Percentiles rank a stretch among this genome's conserved stretches.
Evolutionary conservation across 1,140 invertebrate species (phyloP).

Genomic region (Nomia melanderi): DNA sequence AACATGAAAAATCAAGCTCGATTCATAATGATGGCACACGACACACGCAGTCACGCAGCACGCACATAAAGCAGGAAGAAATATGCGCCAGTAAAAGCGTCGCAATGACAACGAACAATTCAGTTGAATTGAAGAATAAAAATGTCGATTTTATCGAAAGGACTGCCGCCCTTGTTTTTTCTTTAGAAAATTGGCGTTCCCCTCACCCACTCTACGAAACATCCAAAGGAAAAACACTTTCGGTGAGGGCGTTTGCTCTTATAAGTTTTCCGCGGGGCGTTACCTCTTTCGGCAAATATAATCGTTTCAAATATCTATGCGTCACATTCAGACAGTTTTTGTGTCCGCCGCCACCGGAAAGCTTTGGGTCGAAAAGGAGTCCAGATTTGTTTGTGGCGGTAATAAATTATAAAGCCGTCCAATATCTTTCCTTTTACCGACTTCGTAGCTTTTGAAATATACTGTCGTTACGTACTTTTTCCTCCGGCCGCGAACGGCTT

Average conservation of each 20-base stretch:
- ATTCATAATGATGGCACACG: too few species aligned
- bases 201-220: not conserved
- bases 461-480: slow-evolving; percentile 30
- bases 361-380: not conserved
- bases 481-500: not conserved
- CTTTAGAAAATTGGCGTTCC: not conserved
- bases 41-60: too few species aligned
- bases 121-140: not conserved
- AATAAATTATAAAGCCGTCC: slow-evolving; percentile 38
- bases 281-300: slow-evolving; percentile 33
- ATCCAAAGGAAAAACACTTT: slow-evolving; percentile 14
- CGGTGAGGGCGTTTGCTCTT: not conserved
- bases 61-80: too few species aligned
- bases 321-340: slow-evolving; percentile 13
- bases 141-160: not conserved
- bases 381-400: slow-evolving; percentile 23
- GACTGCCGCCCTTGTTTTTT: not conserved
- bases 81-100: too few species aligned
- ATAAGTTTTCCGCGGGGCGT: not conserved
- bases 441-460: slow-evolving; percentile 38
- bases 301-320: slow-evolving; percentile 28
- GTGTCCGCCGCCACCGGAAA: slow-evolving; percentile 12
- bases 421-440: slow-evolving; percentile 31
- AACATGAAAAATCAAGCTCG: too few species aligned
- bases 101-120: too few species aligned